Conservation (phyloP, 30 jellyfish, hydroid and myxozoan genomes). For the Aurelia aurita complex sp. Pacific region DNA sequence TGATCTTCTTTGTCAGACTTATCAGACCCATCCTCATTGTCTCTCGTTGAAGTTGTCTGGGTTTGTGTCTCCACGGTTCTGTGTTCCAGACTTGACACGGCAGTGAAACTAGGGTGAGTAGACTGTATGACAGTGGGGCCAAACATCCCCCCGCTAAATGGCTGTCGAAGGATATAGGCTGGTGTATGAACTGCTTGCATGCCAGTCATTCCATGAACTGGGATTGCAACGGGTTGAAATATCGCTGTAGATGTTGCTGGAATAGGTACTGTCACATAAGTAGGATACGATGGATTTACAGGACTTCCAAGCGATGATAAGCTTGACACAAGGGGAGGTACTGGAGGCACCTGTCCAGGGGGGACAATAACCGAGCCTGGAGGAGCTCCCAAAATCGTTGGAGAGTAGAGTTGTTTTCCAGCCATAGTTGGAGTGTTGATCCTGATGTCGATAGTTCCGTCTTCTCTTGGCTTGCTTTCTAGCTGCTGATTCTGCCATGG, state of each 20-base stretch:
- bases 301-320: conserved; percentile 50
- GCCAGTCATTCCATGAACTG: conserved; percentile 78
- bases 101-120: conserved; percentile 41
- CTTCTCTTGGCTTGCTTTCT: conserved; percentile 70
- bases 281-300: conserved; percentile 81
- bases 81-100: conserved; percentile 69
- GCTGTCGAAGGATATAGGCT: conserved; percentile 89
- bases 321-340: conserved; percentile 66
- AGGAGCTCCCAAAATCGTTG: conserved; percentile 46
- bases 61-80: conserved; percentile 91
- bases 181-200: conserved; percentile 98
- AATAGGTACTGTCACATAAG: conserved; percentile 95
- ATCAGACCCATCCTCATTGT: conserved; percentile 19
- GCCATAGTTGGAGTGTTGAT: conserved; percentile 67
- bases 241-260: conserved; percentile 98
- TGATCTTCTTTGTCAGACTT: conserved; percentile 8
- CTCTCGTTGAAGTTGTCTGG: conserved; percentile 47
- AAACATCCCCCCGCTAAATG: conserved; percentile 91
- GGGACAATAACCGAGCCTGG: conserved; percentile 91
- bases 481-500: conserved; percentile 72
- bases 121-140: conserved; percentile 69
- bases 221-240: conserved; percentile 98
- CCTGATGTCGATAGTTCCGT: conserved; percentile 77
- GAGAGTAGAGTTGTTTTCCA: conserved; percentile 41
- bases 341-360: conserved; percentile 87